Evolutionary conservation across 2,113 vertebrate species (phyloP).

Genomic region (Phasianus colchicus): DNA sequence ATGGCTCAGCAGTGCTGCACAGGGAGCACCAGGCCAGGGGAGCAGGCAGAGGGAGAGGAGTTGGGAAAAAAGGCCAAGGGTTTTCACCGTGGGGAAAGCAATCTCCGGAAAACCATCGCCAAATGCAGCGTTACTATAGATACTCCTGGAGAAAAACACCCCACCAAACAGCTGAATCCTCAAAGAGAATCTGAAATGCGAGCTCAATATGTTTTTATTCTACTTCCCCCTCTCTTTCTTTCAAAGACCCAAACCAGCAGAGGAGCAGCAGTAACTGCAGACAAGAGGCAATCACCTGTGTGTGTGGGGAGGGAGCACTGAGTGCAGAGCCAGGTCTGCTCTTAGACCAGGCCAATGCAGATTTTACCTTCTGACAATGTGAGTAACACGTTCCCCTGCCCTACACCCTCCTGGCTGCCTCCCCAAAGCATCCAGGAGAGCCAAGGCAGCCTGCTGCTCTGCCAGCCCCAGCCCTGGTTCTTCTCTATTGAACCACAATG

Average conservation of each 20-base stretch:
- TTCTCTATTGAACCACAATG: background rate
- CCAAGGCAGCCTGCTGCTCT: accelerated
- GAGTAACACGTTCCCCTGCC: background rate
- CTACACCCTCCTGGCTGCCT: accelerated
- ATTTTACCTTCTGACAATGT: background rate
- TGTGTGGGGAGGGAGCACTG: background rate
- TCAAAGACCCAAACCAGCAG: background rate
- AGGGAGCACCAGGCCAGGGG: accelerated
- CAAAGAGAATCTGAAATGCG: slow-evolving; percentile 14
- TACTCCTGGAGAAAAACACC: background rate
- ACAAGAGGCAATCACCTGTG: background rate
- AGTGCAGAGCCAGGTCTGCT: background rate
- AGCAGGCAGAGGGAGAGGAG: background rate
- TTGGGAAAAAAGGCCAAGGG: background rate
- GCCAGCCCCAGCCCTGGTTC: background rate
- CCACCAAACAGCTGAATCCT: background rate
- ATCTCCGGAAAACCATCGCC: slow-evolving; percentile 3
- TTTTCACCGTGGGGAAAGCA: background rate
- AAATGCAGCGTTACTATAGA: slow-evolving; percentile 65
- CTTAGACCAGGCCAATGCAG: accelerated
- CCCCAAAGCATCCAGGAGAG: background rate
- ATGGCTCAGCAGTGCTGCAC: accelerated
- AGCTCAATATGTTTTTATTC: background rate
- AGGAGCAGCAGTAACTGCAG: slow-evolving; percentile 36
- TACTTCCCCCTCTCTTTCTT: background rate